Percentiles rank a stretch among this genome's conserved stretches.
phyloP scores from a whole-genome alignment of 2,888 invertebrate species.

The Nineta flava region DNA sequence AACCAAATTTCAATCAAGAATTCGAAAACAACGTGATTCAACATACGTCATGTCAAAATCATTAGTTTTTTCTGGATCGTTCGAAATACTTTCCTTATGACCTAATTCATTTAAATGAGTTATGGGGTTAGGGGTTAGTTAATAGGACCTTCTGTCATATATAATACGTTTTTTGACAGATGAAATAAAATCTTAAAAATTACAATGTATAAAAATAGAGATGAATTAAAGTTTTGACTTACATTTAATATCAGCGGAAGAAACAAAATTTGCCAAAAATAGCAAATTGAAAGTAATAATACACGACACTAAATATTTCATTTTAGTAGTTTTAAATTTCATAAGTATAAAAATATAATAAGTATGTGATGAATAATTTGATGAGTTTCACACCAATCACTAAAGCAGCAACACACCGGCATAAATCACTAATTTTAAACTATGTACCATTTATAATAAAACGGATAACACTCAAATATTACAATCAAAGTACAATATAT shows the following conservation, averaged over 20 bases:
- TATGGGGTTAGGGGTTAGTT: neutral
- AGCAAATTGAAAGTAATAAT: slow-evolving; percentile 20
- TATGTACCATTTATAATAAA: slow-evolving; percentile 18
- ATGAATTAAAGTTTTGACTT: slow-evolving; percentile 2
- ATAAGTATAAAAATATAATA: slow-evolving; percentile 12
- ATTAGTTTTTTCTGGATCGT: no score
- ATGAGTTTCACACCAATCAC: slow-evolving; percentile 4
- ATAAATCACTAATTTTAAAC: slow-evolving; percentile 18
- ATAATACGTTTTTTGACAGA: neutral
- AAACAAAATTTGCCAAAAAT: slow-evolving; percentile 20
- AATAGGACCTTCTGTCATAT: neutral
- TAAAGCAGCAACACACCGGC: slow-evolving; percentile 7
- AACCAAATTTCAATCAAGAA: no score
- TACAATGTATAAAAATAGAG: neutral
- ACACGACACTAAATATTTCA: slow-evolving; percentile 24
- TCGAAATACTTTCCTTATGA: no score
- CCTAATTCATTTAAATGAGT: no score
- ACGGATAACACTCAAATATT: slow-evolving; percentile 16
- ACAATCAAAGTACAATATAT: slow-evolving; percentile 12
- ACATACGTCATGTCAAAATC: no score
- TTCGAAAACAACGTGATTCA: no score
- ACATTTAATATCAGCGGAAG: slow-evolving; percentile 17
- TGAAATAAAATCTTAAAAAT: no score
- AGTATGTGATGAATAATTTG: neutral
- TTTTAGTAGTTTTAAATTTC: slow-evolving; percentile 17